A percentile compares a stretch with the other conserved stretches of the same genome.
Conservation (phyloP, 2,888 invertebrate species). For the Zaprionus bogoriensis region DNA sequence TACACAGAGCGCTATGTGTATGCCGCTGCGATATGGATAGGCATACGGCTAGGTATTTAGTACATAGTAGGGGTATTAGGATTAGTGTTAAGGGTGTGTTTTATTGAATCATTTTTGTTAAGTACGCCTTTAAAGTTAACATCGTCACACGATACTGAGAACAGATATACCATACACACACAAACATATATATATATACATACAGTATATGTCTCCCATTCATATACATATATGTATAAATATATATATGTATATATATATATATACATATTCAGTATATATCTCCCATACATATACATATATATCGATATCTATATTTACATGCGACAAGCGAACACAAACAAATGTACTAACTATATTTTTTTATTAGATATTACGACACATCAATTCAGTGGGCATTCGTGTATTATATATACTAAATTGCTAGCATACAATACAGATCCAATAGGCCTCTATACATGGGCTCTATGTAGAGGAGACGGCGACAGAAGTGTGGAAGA, state of each 20-base stretch:
- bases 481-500: neutral
- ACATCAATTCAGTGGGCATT: constrained; percentile 46
- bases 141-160: constrained; percentile 33
- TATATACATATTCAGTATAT: constrained; percentile 26
- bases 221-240: constrained; percentile 6
- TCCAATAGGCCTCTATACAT: constrained; percentile 5
- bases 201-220: constrained; percentile 6
- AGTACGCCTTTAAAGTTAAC: constrained; percentile 45
- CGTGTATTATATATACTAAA: constrained; percentile 75
- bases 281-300: constrained; percentile 2
- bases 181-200: neutral
- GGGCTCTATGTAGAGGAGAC: neutral
- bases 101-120: constrained; percentile 36
- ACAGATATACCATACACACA: constrained; percentile 32
- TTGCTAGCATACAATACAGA: constrained; percentile 48
- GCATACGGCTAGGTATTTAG: constrained; percentile 2
- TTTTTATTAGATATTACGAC: constrained; percentile 55
- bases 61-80: constrained; percentile 17
- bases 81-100: constrained; percentile 34
- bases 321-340: neutral
- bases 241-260: constrained; percentile 23
- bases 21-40: constrained; percentile 11
- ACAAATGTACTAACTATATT: constrained; percentile 20
- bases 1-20: constrained; percentile 2
- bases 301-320: constrained; percentile 4